phyloP scores from a whole-genome alignment of 2,113 vertebrate genomes.

The Mustela nigripes region DNA sequence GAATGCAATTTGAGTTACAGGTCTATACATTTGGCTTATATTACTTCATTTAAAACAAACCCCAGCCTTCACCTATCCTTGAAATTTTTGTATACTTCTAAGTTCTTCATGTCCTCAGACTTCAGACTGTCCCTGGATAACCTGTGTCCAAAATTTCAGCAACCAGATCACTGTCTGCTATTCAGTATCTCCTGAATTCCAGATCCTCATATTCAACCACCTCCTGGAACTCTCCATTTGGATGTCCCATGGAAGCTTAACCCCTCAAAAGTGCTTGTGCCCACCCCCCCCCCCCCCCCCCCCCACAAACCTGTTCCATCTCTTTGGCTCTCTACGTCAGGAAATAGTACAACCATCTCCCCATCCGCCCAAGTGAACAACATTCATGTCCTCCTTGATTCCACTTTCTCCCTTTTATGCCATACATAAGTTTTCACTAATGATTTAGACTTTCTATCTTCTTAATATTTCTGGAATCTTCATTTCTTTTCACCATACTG shows the following conservation, averaged over 20 bases:
- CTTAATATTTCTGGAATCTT: not conserved
- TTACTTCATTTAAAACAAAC: not conserved
- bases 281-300: no score
- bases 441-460: not conserved
- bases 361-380: not conserved
- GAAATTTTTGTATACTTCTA: not conserved
- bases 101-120: not conserved
- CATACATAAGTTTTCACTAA: not conserved
- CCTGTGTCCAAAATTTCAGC: not conserved
- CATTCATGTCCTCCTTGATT: fast-evolving
- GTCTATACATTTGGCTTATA: not conserved
- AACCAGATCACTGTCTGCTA: not conserved
- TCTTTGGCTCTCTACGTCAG: not conserved
- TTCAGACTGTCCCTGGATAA: not conserved
- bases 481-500: not conserved
- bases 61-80: not conserved
- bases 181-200: not conserved
- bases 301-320: no score
- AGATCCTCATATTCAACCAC: not conserved
- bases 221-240: not conserved
- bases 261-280: not conserved
- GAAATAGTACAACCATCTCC: not conserved
- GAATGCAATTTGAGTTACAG: not conserved
- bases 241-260: not conserved
- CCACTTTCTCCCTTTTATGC: not conserved